Evolutionary conservation across 2,113 vertebrate genomes (phyloP).

Genomic region (Acrocephalus kingi): DNA sequence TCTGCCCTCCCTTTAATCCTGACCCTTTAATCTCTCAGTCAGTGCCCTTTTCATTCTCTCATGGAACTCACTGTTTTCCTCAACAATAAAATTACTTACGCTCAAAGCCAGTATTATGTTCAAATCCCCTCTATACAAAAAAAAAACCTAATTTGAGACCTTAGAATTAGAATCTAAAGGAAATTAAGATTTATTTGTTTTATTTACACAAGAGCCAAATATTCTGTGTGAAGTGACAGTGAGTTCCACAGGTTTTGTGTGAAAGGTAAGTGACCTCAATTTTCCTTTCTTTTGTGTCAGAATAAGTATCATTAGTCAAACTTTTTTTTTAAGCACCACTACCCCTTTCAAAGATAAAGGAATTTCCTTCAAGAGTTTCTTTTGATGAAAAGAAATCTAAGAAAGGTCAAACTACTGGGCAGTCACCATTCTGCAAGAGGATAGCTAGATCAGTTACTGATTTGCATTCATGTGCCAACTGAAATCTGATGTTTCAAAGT

Average conservation of each 20-base stretch:
- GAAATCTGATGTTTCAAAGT: neutral
- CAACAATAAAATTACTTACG: neutral
- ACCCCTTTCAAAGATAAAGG: neutral
- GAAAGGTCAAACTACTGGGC: rapidly evolving
- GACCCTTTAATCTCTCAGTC: neutral
- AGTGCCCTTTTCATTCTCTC: neutral
- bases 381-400: neutral
- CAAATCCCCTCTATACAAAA: neutral
- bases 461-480: neutral
- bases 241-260: neutral
- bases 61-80: neutral
- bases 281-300: neutral
- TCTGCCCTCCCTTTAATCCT: neutral
- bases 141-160: neutral
- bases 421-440: neutral
- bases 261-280: neutral
- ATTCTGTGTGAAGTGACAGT: neutral
- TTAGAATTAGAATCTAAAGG: neutral
- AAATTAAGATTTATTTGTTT: neutral
- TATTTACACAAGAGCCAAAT: neutral
- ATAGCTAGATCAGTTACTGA: neutral
- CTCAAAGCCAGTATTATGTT: neutral
- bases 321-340: neutral
- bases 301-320: neutral
- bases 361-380: neutral